Evolutionary conservation across 2,113 vertebrate species (phyloP).

Genomic region (Pavo muticus): DNA sequence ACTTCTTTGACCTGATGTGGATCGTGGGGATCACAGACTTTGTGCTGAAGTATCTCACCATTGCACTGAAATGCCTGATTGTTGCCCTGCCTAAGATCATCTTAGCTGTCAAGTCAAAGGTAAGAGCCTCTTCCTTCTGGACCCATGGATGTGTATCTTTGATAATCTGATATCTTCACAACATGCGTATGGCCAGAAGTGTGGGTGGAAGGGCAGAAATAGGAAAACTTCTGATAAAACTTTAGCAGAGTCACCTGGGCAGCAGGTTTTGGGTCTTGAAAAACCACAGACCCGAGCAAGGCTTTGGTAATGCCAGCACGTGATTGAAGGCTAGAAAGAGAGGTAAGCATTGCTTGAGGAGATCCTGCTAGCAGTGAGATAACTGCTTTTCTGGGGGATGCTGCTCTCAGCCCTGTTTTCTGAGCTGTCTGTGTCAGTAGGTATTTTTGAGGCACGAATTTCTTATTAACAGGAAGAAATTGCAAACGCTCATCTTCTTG

Average conservation of each 20-base stretch:
- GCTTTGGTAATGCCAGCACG: background rate
- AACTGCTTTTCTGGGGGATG: background rate
- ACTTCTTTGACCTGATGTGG: slow-evolving; percentile 98
- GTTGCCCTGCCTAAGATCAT: slow-evolving; percentile 93
- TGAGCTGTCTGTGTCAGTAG: background rate
- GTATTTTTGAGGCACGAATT: background rate
- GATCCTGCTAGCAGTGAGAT: background rate
- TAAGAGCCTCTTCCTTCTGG: slow-evolving; percentile 63
- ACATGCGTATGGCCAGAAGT: background rate
- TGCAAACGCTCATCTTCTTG: background rate
- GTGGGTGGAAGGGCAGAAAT: background rate
- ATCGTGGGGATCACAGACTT: slow-evolving; percentile 96
- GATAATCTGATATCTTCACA: background rate
- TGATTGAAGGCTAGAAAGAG: background rate
- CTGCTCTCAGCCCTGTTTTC: background rate
- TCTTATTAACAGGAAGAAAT: background rate
- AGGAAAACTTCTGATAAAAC: background rate
- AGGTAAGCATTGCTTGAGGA: background rate
- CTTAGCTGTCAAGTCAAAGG: slow-evolving; percentile 95
- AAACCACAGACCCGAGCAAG: background rate
- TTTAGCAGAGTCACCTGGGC: background rate
- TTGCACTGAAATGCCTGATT: slow-evolving; percentile 91
- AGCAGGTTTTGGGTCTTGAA: background rate
- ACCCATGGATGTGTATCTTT: background rate
- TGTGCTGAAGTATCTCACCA: slow-evolving; percentile 94